Evolutionary conservation across 2,888 invertebrate species (phyloP), one percentile per base, ranked within the genome.

Genomic region (Chydorus sphaericus): DNA sequence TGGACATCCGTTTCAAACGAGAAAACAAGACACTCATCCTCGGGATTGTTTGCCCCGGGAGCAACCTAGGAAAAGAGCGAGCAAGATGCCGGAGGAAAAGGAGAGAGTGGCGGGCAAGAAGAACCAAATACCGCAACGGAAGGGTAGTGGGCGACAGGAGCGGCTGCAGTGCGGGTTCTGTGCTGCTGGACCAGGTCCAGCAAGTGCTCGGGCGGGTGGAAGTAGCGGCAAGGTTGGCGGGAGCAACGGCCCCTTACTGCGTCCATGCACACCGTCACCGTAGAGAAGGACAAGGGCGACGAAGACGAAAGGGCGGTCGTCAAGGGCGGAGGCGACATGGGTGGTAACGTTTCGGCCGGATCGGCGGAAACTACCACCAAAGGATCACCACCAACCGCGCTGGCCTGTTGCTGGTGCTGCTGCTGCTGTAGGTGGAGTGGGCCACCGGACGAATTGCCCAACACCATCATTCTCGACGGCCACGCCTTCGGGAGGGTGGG

Each of bases 131-230:
- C 6, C n/a, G n/a, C n/a, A n/a, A n/a, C n/a, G n/a, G n/a, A n/a
- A n/a, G n/a, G n/a, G n/a, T n/a, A n/a, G n/a, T n/a, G n/a, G n/a
- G 54, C 31, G 53, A 53, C 11, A 29, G 53, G 36, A 36, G 54
- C 29, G 44, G 59, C 50, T 48, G 49, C 31, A 11, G 38, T 56
- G 56, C 52, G 20, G 28, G 30, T 49, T 52, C 33, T 52, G 16
- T 36, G 18, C 26, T 31, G 52, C 84, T 91, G 91, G 82, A 90
- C 89, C 81, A 85, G 80, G 88, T 90, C 90, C 86, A 89, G 89
- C 80, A 94, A 91, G 88, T 94, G 93, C 83, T 91, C 85, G 82
- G 93, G 93, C 81, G 93, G 93, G 84, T 94, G 93, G 85, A 92
- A 93, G 89, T 93, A 93, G 84, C 92, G 90, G 88, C 94, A 94